These are phyloP conservation scores for Eublepharis macularius DNA, from an alignment of 2,113 vertebrate genomes.

Conservation along the genomic window DNA sequence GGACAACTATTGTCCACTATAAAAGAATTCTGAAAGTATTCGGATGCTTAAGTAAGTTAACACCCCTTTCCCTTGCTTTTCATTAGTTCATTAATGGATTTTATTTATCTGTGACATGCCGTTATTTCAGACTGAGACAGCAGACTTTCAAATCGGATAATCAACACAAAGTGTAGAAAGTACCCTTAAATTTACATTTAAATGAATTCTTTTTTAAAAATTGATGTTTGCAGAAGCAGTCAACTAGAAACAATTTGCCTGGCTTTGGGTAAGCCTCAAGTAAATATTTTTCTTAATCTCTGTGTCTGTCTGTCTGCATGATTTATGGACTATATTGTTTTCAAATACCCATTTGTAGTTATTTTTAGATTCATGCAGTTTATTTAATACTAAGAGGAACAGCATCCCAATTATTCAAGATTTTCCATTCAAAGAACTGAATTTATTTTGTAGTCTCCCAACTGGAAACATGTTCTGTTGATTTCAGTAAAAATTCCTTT, in stretches of 20 bases:
- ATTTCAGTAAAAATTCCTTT: constrained; percentile 42
- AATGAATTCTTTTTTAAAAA: constrained; percentile 48
- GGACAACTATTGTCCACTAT: neutral
- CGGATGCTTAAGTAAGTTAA: constrained; percentile 21
- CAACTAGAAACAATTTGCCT: constrained; percentile 68
- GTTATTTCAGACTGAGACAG: constrained; percentile 34
- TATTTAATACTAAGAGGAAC: constrained; percentile 54
- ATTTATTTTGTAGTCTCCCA: constrained; percentile 46
- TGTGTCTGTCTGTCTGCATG: constrained; percentile 62
- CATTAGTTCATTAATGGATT: constrained; percentile 41
- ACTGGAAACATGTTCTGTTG: constrained; percentile 43
- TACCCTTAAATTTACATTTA: constrained; percentile 64
- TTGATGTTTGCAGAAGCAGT: constrained; percentile 51
- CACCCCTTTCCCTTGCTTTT: constrained; percentile 22
- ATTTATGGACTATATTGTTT: constrained; percentile 66
- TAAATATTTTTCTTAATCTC: constrained; percentile 71
- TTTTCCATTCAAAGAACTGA: constrained; percentile 46
- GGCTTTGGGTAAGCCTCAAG: constrained; percentile 59
- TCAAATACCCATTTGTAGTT: constrained; percentile 61
- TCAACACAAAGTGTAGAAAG: constrained; percentile 47
- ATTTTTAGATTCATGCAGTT: constrained; percentile 60
- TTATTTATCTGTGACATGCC: neutral
- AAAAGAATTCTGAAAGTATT: neutral
- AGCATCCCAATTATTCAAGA: constrained; percentile 57
- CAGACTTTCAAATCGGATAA: constrained; percentile 60